A percentile compares a stretch with the other conserved stretches of the same genome.
phyloP scores from a whole-genome alignment of 1,140 invertebrate species.

The Hermetia illucens region DNA sequence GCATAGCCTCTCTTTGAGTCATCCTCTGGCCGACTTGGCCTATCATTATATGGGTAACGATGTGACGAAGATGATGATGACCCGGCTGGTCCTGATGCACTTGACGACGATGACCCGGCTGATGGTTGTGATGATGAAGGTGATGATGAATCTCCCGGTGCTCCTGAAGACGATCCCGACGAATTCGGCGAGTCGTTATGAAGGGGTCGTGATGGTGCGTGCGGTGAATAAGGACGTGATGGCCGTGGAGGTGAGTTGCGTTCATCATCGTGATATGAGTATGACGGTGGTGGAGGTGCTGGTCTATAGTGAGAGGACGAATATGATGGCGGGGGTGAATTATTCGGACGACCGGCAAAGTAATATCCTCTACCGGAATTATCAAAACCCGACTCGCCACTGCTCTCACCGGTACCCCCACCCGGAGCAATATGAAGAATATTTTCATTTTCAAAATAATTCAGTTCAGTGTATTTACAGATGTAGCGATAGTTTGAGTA shows the following conservation, averaged over 20 bases:
- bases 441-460: no score
- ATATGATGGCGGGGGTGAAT: constrained; percentile 7
- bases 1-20: constrained; percentile 8
- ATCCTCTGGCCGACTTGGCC: constrained; percentile 3
- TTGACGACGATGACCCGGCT: background rate
- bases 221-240: constrained; percentile 9
- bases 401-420: no score
- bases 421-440: no score
- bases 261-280: constrained; percentile 5
- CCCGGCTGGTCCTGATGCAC: background rate
- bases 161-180: constrained; percentile 6
- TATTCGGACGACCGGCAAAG: constrained; percentile 20
- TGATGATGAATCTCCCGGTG: constrained; percentile 14
- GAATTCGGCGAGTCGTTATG: constrained; percentile 14
- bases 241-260: constrained; percentile 20
- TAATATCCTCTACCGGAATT: constrained; percentile 35
- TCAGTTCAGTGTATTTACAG: no score
- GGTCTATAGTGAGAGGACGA: background rate
- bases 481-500: no score
- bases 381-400: constrained; percentile 30
- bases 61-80: constrained; percentile 10
- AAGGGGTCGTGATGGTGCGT: constrained; percentile 13
- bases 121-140: constrained; percentile 9
- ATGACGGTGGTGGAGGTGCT: background rate
- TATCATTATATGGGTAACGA: constrained; percentile 6